phyloP scores from a whole-genome alignment of 2,113 vertebrate genomes.

The Daphoenositta chrysoptera region DNA sequence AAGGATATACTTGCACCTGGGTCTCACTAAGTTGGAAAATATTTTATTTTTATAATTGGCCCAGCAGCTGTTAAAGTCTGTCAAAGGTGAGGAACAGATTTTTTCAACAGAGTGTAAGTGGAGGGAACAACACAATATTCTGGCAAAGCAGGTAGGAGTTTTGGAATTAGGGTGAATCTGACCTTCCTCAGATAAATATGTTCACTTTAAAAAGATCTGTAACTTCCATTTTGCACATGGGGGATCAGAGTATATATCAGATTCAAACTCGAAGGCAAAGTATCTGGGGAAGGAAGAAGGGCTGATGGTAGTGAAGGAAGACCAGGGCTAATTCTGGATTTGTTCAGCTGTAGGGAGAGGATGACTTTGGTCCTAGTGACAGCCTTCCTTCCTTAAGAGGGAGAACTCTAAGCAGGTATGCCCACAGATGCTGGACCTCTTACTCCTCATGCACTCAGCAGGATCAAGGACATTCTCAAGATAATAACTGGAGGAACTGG shows the following conservation, averaged over 20 bases:
- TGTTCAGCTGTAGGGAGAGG: not conserved
- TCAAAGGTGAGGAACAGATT: not conserved
- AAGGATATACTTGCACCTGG: not conserved
- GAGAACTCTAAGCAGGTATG: not conserved
- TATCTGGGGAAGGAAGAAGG: not conserved
- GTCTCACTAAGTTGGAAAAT: not conserved
- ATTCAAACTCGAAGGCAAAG: not conserved
- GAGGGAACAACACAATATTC: not conserved
- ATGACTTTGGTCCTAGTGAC: not conserved
- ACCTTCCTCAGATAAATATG: not conserved
- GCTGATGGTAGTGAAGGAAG: not conserved
- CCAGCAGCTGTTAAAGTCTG: not conserved
- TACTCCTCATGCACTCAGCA: not conserved
- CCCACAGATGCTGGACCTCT: not conserved
- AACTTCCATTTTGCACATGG: not conserved
- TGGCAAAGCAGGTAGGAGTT: not conserved
- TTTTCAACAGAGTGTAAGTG: not conserved
- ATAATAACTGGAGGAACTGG: not conserved
- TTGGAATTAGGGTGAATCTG: not conserved
- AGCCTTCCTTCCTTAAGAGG: not conserved
- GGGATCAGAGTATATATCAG: rapidly evolving
- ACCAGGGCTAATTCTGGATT: not conserved
- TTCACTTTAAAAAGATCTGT: not conserved
- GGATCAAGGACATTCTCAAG: not conserved
- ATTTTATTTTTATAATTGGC: not conserved